Base-by-base conservation (phyloP, 1,140 invertebrate species). In the Bilobella aurantiaca region DNA sequence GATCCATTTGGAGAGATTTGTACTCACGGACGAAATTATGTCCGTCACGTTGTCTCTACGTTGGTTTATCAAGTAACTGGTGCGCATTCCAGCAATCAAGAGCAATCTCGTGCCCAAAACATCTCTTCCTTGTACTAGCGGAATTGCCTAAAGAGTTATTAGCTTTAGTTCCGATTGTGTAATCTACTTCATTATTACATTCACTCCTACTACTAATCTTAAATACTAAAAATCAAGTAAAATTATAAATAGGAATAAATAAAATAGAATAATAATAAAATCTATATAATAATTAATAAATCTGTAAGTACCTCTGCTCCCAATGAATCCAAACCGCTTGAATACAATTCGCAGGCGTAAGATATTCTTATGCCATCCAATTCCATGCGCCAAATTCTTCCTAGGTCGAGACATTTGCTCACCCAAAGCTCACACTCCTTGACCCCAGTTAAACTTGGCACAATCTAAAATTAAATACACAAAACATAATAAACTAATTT, bases 301-400 rank as follows among this genome's bases (percentile, higher is more conserved):
- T 65, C 28, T 18, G 12, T 3, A 71, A 8, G 57, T 63, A 91
- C 84, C 76, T 88, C 86, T 76, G 88, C 83, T 27, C 87, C 91
- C 32, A 89, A 75, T 34, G 79, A 80, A 81, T 93, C 90, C 73
- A 86, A 86, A 46, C 88, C 88, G 74, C 83, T 83, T 0, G 82
- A 81, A 75, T 90, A 92, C 18, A 92, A 78, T 73, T 90, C 84
- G 72, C 83, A 83, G 53, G 89, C 82, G 79, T 91, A 85, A 77
- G 90, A 86, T 71, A 86, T 81, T 69, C 84, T 82, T 34, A 95
- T 77, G 68, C 84, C 81, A 73, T 91, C 88, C 23, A 82, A 79
- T 75, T 90, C 85, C 31, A 94, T 76, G 64, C 85, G 83, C 90
- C 93, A 95, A 58, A 88, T 83, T 46, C 84, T 82, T 0, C 88